Evolutionary conservation across 2,888 invertebrate genomes (phyloP), one percentile per base, ranked within the genome.

Genomic region (Andrena bicolor): DNA sequence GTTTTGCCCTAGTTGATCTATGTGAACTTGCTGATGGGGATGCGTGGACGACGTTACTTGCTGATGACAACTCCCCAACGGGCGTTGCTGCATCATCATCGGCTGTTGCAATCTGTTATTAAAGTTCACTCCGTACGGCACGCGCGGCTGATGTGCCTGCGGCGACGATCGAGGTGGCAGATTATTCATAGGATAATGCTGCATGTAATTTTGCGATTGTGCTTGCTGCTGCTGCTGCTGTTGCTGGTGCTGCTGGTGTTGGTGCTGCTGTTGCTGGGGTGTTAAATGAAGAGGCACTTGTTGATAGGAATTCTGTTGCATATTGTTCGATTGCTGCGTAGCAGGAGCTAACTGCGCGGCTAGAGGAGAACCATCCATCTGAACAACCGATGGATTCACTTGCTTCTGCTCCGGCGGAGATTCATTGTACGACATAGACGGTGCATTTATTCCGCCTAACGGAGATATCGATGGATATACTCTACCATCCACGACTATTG

Each of bases 401-500:
- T 90, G 92, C 8, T 95, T 94, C 49, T 94, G 94, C 4, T 94
- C 94, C 26, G 95, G 91, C 61, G 94, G 93, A 10, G 81, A 73
- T 3, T 92, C 92, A 5, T 66, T 86, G 30, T 88, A 87, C 10
- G 91, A 75, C 30, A 87, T 87, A 23, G 91, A 90, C 28, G 92
- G 89, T 3, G 92, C 88, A 35, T 84, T 90, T 16, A 91, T 80
- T 3, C 90, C 90, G 13, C 92, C 89, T 0, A 90, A 76, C 20
- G 92, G 92, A 13, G 92, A 92, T 56, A 89, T 80, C 2, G 95
- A 94, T 48, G 96, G 96, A 94, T 97, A 97, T 86, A 97, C 96
- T 92, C 97, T 96, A 78, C 97, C 97, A 94, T 97, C 97, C 80
- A 97, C 97, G 60, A 97, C 96, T 90, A 97, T 97, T 82, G 96